Base-by-base conservation (phyloP, 2,797 vertebrate species). In the Agapornis canus region DNA sequence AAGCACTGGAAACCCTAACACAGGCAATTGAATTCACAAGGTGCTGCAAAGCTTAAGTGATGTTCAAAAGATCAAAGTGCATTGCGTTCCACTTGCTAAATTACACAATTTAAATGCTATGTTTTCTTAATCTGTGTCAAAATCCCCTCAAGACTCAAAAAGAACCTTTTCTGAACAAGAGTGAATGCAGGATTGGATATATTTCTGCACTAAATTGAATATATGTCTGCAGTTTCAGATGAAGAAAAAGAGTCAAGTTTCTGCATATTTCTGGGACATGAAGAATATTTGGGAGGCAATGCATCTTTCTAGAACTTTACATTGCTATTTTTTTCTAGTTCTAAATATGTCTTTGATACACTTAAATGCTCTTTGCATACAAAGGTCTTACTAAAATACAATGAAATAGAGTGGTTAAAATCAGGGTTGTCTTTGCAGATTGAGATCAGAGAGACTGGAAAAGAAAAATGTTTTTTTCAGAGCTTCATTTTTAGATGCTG, bases 1-100 rank as follows among this genome's bases (percentile, higher is more conserved):
- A 72, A 69, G 32, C 0, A 0, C 13, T 25, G 43, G 40, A 1
- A 10, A 10, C 1, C 11, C 23, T 11, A 31, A 57, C 11, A 18
- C 8, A 20, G 15, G 8, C 17, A 40, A 6, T 2, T 5, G 12
- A 59, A 69, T 59, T 70, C 22, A 60, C 10, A 47, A 54, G 59
- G 25, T 17, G 1, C 6, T 48, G 56, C 8, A 27, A 70, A 65
- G 1, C 2, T 27, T 22, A 60, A 51, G 10, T 43, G 26, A 47
- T 29, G 8, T 51, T 68, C 57, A 48, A 26, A 43, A 5, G 9
- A 31, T 27, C 1, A 6, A 68, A 42, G 43, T 11, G 16, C 15
- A 9, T 25, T 59, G 5, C 12, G 7, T 40, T 66, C 12, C 6
- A 13, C 21, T 64, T 32, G 15, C 1, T 64, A 68, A 61, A 27